These are phyloP conservation scores for Bombus affinis DNA, from an alignment of 1,140 invertebrate species.

Conservation along the genomic window DNA sequence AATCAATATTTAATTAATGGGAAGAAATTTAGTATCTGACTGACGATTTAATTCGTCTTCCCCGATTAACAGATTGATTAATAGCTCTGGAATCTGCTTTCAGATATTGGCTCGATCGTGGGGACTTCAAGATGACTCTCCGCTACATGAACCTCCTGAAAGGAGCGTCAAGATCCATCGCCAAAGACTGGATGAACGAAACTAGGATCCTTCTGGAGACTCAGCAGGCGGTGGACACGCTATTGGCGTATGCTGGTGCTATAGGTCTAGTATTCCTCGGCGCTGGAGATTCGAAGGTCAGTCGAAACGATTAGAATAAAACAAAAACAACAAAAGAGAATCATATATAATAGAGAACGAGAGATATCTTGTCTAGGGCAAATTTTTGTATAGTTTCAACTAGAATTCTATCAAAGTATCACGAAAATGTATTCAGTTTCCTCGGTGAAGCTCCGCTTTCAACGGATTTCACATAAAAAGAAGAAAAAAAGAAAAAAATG, in stretches of 20 bases:
- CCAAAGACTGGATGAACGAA: constrained; percentile 94
- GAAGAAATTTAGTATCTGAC: no score
- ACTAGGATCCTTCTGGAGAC: constrained; percentile 92
- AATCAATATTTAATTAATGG: no score
- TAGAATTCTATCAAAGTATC: neutral
- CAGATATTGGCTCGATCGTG: constrained; percentile 93
- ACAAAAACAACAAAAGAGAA: neutral
- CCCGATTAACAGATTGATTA: no score
- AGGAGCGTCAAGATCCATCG: constrained; percentile 92
- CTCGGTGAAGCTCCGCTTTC: neutral
- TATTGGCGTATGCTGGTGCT: constrained; percentile 93
- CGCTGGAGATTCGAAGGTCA: constrained; percentile 70
- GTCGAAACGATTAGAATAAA: constrained; percentile 33
- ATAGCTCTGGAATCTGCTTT: constrained; percentile 31
- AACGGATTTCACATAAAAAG: neutral
- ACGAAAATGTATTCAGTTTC: no score
- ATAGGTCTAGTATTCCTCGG: constrained; percentile 87
- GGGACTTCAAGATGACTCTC: constrained; percentile 92
- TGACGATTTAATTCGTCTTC: no score
- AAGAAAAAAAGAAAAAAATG: neutral
- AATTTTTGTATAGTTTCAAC: neutral
- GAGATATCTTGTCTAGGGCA: neutral
- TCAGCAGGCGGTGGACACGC: constrained; percentile 92
- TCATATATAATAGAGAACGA: neutral
- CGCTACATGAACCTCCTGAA: constrained; percentile 95